Conservation (phyloP, 2,797 vertebrate genomes). For the Allobates femoralis region DNA sequence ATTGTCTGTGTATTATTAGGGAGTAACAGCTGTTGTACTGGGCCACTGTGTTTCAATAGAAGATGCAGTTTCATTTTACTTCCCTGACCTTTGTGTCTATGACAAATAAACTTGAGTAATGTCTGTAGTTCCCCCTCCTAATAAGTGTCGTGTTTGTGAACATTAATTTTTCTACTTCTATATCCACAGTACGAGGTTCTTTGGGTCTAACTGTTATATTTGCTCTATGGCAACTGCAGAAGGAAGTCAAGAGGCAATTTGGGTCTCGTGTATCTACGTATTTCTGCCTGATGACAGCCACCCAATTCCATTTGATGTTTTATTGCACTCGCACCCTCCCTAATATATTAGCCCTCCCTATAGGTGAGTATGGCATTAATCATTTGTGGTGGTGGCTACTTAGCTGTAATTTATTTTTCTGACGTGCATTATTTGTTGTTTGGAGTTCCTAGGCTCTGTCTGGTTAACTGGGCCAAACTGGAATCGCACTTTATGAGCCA, state of each 20-base stretch:
- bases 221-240: slow-evolving; percentile 87
- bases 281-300: slow-evolving; percentile 87
- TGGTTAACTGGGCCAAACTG: background rate
- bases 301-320: slow-evolving; percentile 98
- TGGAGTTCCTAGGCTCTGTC: background rate
- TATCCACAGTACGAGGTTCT: slow-evolving; percentile 82
- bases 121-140: too few relatives aligned
- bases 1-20: too few relatives aligned
- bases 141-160: too few relatives aligned
- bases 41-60: too few relatives aligned
- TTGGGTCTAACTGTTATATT: slow-evolving; percentile 84
- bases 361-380: slow-evolving; percentile 78
- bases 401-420: background rate
- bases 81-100: too few relatives aligned
- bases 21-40: too few relatives aligned
- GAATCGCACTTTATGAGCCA: too few relatives aligned
- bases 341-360: slow-evolving; percentile 89
- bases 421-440: background rate
- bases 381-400: background rate
- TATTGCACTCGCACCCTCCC: slow-evolving; percentile 94
- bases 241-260: slow-evolving; percentile 87
- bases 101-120: too few relatives aligned
- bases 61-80: too few relatives aligned
- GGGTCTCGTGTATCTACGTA: slow-evolving; percentile 84
- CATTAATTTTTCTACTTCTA: too few relatives aligned